A percentile compares a stretch with the other conserved stretches of the same genome.
These are phyloP conservation scores for Picus viridis DNA, from an alignment of 2,797 vertebrate genomes.

Conservation along the genomic window DNA sequence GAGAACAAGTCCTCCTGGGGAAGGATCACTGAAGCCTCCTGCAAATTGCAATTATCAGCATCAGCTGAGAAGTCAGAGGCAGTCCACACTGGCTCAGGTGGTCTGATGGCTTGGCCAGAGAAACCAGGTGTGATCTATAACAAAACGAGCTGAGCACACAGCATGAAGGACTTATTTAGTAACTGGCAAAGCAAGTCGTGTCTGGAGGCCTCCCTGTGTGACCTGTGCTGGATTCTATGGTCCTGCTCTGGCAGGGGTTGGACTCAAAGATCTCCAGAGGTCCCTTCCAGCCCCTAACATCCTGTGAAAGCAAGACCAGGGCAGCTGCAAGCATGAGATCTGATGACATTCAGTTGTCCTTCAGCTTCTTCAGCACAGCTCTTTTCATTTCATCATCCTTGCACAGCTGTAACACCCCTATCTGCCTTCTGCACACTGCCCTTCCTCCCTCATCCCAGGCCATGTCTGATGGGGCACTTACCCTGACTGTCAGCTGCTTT, in stretches of 20 bases:
- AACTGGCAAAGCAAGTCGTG: neutral
- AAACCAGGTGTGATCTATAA: neutral
- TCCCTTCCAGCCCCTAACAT: too few relatives aligned
- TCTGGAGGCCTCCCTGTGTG: too few relatives aligned
- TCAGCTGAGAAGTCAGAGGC: neutral
- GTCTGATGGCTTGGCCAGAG: neutral
- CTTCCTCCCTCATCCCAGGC: neutral
- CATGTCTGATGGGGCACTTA: neutral
- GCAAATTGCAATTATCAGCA: neutral
- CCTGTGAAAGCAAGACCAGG: neutral
- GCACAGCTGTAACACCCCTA: neutral
- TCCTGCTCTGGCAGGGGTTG: too few relatives aligned
- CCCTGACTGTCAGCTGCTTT: neutral
- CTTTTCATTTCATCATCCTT: fast-evolving
- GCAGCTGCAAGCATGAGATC: neutral
- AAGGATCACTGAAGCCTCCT: neutral
- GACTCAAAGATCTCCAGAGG: too few relatives aligned
- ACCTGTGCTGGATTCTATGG: too few relatives aligned
- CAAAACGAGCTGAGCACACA: neutral
- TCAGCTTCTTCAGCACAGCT: neutral
- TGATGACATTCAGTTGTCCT: neutral
- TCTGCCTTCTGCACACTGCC: neutral
- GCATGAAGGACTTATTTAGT: neutral
- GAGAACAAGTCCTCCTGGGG: neutral
- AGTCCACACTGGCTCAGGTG: neutral